A percentile compares a stretch with the other conserved stretches of the same genome.
Conservation (phyloP, 2,888 invertebrate species). For the Scrobipalpa atriplicella region DNA sequence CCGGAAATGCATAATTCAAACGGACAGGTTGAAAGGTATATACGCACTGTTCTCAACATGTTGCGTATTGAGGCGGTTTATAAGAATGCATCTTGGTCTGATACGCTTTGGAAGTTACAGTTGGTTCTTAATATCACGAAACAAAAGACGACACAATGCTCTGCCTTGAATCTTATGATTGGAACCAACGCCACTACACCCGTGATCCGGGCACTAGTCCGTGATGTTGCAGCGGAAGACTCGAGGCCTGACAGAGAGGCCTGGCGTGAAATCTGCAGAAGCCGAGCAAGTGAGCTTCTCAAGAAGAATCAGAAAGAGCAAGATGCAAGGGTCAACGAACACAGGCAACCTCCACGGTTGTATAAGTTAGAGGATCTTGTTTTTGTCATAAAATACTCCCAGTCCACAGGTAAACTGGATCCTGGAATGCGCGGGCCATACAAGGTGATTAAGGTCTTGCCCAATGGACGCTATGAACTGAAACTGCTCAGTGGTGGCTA, state of each 20-base stretch:
- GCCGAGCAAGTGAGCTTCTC: background rate
- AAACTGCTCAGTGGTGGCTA: background rate
- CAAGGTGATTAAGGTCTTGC: background rate
- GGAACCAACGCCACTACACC: slow-evolving; percentile 35
- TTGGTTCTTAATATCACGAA: background rate
- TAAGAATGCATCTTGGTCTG: slow-evolving; percentile 13
- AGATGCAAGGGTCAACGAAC: background rate
- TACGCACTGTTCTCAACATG: slow-evolving; percentile 30
- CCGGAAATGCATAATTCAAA: slow-evolving; percentile 35
- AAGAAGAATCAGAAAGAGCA: background rate
- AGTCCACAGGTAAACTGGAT: background rate
- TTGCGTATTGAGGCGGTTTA: background rate
- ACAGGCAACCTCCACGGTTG: background rate
- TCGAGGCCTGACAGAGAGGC: background rate
- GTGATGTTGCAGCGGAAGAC: background rate
- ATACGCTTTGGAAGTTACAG: background rate
- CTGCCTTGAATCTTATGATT: slow-evolving; percentile 35
- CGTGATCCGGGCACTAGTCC: slow-evolving; percentile 27
- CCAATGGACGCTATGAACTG: background rate
- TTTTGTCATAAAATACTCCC: background rate
- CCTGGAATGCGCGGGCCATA: slow-evolving; percentile 13
- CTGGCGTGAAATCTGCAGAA: slow-evolving; percentile 2
- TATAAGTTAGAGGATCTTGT: background rate
- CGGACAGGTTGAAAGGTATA: slow-evolving; percentile 34
- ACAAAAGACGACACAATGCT: slow-evolving; percentile 32